Evolutionary conservation across 2,888 invertebrate genomes (phyloP), one percentile per base, ranked within the genome.

Genomic region (Lasioglossum leucozonium): DNA sequence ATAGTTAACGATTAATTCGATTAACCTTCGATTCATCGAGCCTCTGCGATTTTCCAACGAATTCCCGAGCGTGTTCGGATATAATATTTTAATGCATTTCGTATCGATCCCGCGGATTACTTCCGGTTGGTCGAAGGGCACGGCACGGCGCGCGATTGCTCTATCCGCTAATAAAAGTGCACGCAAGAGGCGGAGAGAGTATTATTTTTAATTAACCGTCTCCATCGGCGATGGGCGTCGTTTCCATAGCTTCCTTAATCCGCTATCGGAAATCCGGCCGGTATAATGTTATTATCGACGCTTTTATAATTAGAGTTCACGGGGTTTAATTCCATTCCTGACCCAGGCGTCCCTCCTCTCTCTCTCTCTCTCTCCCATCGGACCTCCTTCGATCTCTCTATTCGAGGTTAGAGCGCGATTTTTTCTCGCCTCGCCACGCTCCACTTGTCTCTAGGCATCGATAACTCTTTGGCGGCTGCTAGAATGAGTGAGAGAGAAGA

Each of bases 181-280:
- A 34, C 37, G 67, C 79, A 40, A 26, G 77, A 73, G 72, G 58
- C 76, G 47, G 26, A 74, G 77, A 30, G 67, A 79, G 86, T 84
- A 86, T 85, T 82, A 87, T 91, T 87, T 84, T 87, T 86, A 88
- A 90, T 90, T 89, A 90, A 88, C 84, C 81, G 72, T 74, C 72
- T 72, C 79, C 18, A 69, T 26, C 40, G 40, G 40, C 77, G 58
- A 11, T 34, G 40, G 69, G 42, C 51, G 11, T 37, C 77, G 79
- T 71, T 79, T 76, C 78, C 72, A 77, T 51, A 74, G 47, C 37
- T 72, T 67, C 75, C 72, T 81, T 84, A 77, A 73, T 77, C 77
- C 84, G 55, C 73, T 83, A 69, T 72, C 74, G 79, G 80, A 79
- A 73, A 77, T 77, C 80, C 69, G 42, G 51, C 72, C 34, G 67